A percentile compares a stretch with the other conserved stretches of the same genome.
Evolutionary conservation across 2,113 vertebrate genomes (phyloP).

Genomic region (Pelmatolapia mariae): DNA sequence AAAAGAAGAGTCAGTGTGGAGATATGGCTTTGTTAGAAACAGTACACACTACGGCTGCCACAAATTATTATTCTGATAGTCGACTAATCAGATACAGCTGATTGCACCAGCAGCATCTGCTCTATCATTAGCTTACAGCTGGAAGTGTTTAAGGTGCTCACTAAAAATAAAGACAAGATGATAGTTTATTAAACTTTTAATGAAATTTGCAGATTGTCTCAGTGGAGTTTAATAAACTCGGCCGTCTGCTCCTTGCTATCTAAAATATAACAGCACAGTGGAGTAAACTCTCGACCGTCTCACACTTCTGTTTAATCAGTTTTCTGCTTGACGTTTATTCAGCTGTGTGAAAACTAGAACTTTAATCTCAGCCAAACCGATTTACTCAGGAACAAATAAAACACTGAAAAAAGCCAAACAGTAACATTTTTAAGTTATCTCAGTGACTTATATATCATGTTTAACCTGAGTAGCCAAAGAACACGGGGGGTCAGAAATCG

Average conservation of each 20-base stretch:
- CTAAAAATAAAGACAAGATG: neutral
- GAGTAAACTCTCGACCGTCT: rapidly evolving
- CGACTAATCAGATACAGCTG: neutral
- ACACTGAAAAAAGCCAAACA: rapidly evolving
- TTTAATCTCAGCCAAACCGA: neutral
- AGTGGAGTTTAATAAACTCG: rapidly evolving
- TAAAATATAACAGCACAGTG: rapidly evolving
- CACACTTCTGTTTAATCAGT: rapidly evolving
- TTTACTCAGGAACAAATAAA: too few species aligned
- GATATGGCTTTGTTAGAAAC: neutral
- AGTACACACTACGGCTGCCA: rapidly evolving
- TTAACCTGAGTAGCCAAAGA: neutral
- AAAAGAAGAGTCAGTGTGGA: neutral
- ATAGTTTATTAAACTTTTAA: neutral
- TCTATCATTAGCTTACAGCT: rapidly evolving
- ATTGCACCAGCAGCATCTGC: neutral
- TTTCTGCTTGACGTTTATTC: rapidly evolving
- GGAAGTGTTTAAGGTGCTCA: neutral
- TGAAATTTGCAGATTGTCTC: rapidly evolving
- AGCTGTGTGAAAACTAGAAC: neutral
- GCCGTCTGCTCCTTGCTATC: rapidly evolving
- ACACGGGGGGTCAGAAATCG: neutral
- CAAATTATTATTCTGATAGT: neutral
- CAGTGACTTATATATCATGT: rapidly evolving
- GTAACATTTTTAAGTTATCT: rapidly evolving